Base-by-base conservation (phyloP, 2,888 invertebrate genomes). In the Oligia fasciuncula region DNA sequence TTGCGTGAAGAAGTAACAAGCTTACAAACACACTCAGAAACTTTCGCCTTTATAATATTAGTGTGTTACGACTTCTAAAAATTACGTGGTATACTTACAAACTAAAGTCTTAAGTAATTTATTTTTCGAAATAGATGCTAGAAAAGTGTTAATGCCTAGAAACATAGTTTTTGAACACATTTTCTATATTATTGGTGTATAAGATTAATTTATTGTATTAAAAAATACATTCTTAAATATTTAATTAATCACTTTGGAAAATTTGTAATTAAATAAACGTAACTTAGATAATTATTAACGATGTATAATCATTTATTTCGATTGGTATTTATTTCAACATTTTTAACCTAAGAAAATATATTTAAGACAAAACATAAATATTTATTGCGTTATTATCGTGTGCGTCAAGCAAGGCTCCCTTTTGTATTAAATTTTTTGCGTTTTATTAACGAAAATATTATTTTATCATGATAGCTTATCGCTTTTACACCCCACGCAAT, bases 401-500 rank as follows among this genome's bases (percentile, higher is more conserved):
- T 80, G 77, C 85, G 78, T 78, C 74, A 68, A 77, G 49, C 73
- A 68, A 77, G 49, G 80, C 79, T 86, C 80, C 81, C 76, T 78
- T 86, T 76, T 75, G 77, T 79, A 65, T 79, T 79, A 23, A 76
- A 76, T 80, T 85, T 13, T 63, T 66, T 66, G 60, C 65, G 65
- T 66, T 68, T 68, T 85, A 85, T 74, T 79, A 78, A 80, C 84
- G 82, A 87, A 89, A 92, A 90, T 89, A 91, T 86, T 86, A 85
- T 89, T 85, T 91, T 90, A 92, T 91, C 88, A 79, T 78, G 79
- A 79, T 76, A 84, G 83, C 87, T 95, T 94, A 95, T 94, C 94
- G 81, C 85, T 93, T 94, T 95, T 94, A 95, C 95, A 91, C 93
- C 89, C 95, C 93, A 94, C 96, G 96, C 95, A 96, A 96, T 95